phyloP scores from a whole-genome alignment of 1,140 invertebrate species.

The Caenorhabditis remanei region DNA sequence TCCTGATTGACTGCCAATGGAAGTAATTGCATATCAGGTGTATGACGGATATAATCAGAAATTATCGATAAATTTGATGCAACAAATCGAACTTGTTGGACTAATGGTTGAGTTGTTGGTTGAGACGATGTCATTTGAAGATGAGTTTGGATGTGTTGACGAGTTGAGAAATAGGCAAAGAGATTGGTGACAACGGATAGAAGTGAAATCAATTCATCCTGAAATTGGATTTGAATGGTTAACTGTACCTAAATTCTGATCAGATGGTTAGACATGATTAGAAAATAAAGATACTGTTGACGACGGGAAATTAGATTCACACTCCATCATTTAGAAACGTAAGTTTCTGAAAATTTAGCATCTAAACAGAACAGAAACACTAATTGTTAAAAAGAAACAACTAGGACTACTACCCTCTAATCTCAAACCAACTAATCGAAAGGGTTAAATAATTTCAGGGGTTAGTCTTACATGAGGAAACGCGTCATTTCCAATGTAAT shows the following conservation, averaged over 20 bases:
- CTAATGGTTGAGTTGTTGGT: conserved; percentile 34
- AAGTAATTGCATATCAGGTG: conserved; percentile 59
- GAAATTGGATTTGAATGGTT: conserved; percentile 24
- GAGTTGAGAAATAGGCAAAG: conserved; percentile 44
- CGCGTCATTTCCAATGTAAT: conserved; percentile 49
- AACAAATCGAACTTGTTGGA: conserved; percentile 58
- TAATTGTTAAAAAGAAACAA: no score
- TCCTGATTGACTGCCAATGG: conserved; percentile 54
- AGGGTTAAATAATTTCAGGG: not conserved
- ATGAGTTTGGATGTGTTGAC: conserved; percentile 50
- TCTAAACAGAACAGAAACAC: no score
- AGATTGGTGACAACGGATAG: conserved; percentile 26
- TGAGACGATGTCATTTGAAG: conserved; percentile 19
- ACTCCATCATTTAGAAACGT: not conserved
- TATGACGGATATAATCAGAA: conserved; percentile 51
- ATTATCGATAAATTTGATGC: conserved; percentile 38
- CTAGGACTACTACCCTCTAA: no score
- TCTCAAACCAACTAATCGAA: no score
- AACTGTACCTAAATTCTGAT: not conserved
- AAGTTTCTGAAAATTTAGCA: no score
- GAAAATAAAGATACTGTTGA: no score
- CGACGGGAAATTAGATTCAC: not conserved
- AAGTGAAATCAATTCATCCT: conserved; percentile 56
- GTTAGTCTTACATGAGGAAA: conserved; percentile 55
- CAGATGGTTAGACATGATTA: no score